Base-by-base conservation (phyloP, 2,888 invertebrate species). In the Brenthis daphne region DNA sequence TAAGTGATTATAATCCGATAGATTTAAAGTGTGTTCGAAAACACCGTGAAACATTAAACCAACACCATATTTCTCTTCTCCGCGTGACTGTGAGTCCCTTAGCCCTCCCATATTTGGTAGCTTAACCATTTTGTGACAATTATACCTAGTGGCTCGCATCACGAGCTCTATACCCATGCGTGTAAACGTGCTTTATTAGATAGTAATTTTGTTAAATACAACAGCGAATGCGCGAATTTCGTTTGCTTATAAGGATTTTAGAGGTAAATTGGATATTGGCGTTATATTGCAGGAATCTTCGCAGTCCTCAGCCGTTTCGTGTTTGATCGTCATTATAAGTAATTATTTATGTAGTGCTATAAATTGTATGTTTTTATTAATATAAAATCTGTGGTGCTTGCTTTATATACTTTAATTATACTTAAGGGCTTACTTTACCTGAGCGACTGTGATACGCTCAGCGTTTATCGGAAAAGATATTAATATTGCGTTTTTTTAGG, bases 101-200 rank as follows among this genome's bases (percentile, higher is more conserved):
- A 56, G 63, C 20, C 13, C 54, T 61, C 61, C 76, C 76, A 74
- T 76, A 76, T 76, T 75, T 70, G 74, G 77, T 64, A 54, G 57
- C 57, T 76, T 74, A 77, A 79, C 80, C 79, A 78, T 85, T 85
- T 82, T 80, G 81, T 79, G 82, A 86, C 86, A 85, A 86, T 86
- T 86, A 86, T 84, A 83, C 78, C 75, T 56, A 50, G 67, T 77
- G 74, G 78, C 69, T 71, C 71, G 74, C 77, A 81, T 85, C 86
- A 85, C 85, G 84, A 85, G 71, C 78, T 70, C 78, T 81, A 83
- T 84, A 80, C 79, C 82, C 79, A 79, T 81, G 79, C 78, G 79
- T 77, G 79, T 79, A 67, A 73, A 70, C 72, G 74, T 76, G 74
- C 76, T 78, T 77, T 77, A 78, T 78, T 75, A 74, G 72, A 71